Evolutionary conservation across 37 sponge, comb jelly and placozoan genomes (phyloP).

Genomic region (Ephydatia muelleri): DNA sequence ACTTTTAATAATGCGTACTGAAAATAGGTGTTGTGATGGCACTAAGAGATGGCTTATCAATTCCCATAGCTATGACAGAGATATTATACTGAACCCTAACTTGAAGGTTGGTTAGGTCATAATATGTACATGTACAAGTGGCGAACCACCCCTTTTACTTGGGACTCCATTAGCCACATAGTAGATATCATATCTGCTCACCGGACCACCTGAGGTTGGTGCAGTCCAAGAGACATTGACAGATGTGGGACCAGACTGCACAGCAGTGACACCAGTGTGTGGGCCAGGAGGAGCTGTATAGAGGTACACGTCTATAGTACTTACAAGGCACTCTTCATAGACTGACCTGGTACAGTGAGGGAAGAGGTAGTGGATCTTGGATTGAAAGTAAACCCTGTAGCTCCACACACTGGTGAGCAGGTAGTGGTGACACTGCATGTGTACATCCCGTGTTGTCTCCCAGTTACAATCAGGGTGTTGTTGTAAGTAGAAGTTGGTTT

Average conservation of each 20-base stretch:
- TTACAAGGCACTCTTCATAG: not conserved
- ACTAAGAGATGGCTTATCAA: no score
- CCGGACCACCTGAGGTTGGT: not conserved
- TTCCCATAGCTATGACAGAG: slow-evolving; percentile 2
- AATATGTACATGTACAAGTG: not conserved
- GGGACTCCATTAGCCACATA: not conserved
- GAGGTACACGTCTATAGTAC: not conserved
- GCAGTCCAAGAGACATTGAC: slow-evolving; percentile 8
- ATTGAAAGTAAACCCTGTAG: not conserved
- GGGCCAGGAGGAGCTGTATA: slow-evolving; percentile 3
- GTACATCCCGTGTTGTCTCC: no score
- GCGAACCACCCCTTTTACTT: not conserved
- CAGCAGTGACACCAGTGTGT: not conserved
- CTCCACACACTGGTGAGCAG: not conserved
- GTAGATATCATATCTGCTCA: not conserved
- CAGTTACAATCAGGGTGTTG: slow-evolving; percentile 18
- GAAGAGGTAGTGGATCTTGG: no score
- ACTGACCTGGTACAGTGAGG: not conserved
- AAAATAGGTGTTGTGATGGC: no score
- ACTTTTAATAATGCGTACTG: no score
- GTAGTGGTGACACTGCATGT: not conserved
- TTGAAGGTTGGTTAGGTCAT: no score
- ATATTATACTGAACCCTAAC: slow-evolving; percentile 17
- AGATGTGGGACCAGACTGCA: not conserved
- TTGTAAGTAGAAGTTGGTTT: slow-evolving; percentile 2